Conservation (phyloP, 2,888 invertebrate genomes). For the Cactoblastis cactorum region DNA sequence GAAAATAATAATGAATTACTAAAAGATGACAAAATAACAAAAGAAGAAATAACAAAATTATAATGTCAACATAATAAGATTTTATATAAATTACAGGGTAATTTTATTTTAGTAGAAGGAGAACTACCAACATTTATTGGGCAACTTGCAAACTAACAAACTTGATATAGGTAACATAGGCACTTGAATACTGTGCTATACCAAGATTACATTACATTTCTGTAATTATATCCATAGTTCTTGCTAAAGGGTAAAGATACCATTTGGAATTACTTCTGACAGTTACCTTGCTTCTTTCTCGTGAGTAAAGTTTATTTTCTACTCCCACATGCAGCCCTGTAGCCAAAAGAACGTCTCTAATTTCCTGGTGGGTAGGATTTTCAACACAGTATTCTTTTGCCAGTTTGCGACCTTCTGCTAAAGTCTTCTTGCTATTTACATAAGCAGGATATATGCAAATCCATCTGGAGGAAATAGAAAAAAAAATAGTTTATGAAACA, state of each 20-base stretch:
- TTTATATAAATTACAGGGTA: too few relatives aligned
- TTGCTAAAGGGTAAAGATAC: background rate
- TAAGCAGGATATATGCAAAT: slow-evolving; percentile 98
- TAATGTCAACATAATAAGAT: too few relatives aligned
- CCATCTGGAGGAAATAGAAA: slow-evolving; percentile 85
- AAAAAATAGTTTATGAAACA: background rate
- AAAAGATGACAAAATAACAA: too few relatives aligned
- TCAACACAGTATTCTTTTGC: slow-evolving; percentile 93
- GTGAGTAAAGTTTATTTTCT: slow-evolving; percentile 94
- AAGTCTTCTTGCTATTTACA: slow-evolving; percentile 94
- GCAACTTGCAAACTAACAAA: too few relatives aligned
- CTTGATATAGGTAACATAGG: too few relatives aligned
- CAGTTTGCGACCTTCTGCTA: slow-evolving; percentile 92
- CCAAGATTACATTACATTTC: too few relatives aligned
- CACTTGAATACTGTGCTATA: background rate
- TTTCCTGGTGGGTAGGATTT: slow-evolving; percentile 97
- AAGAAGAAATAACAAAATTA: too few relatives aligned
- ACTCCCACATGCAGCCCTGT: slow-evolving; percentile 91
- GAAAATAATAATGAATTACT: too few relatives aligned
- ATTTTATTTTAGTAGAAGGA: too few relatives aligned
- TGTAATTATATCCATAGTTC: background rate
- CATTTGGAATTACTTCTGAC: background rate
- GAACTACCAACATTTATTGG: too few relatives aligned
- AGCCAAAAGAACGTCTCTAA: slow-evolving; percentile 92
- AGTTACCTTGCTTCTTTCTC: slow-evolving; percentile 90